Evolutionary conservation across 2,888 invertebrate genomes (phyloP), one percentile per base, ranked within the genome.

Genomic region (Sinotaia quadrata): DNA sequence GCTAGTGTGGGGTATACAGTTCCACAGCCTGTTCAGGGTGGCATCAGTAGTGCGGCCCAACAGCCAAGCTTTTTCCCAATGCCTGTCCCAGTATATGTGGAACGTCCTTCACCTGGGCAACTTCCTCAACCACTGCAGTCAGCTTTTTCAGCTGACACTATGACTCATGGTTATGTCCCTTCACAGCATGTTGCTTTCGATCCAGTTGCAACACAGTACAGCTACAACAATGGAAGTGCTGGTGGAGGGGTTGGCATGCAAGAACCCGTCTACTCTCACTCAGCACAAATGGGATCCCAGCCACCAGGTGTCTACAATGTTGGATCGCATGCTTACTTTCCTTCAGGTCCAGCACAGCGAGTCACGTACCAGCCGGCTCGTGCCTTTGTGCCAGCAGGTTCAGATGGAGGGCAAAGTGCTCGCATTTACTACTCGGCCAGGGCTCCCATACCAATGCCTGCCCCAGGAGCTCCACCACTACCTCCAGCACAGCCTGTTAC

Each of bases 391-490:
- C 72, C 78, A 10, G 67, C 73, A 36, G 67, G 68, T 3, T n/a
- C 62, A 21, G 72, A 51, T 15, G 47, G 66, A 24, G 56, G 52
- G 27, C 70, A 76, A 15, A 66, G 37, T 27, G 71, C 62, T 51
- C 68, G 72, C 58, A 75, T 66, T 71, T 79, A 71, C 71, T 76
- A 71, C 56, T 72, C 74, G 12, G 54, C 69, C 10, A 67, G 69
- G 12, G 68, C 51, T 15, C 58, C 71, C 10, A 59, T 75, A 27
- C 71, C 73, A 12, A 70, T 70, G 71, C 69, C 73, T 15, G 69
- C 73, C 0, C 70, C 75, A 24, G 73, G 71, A 37, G 71, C 72
- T 12, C 68, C 72, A 24, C 72, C 72, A 15, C 70, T 72, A 5
- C 71, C 71, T 29, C 69, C 68, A 10, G 68, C 72, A 10, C 37